phyloP scores from a whole-genome alignment of 2,888 invertebrate species.

The Zonitis immaculata region DNA sequence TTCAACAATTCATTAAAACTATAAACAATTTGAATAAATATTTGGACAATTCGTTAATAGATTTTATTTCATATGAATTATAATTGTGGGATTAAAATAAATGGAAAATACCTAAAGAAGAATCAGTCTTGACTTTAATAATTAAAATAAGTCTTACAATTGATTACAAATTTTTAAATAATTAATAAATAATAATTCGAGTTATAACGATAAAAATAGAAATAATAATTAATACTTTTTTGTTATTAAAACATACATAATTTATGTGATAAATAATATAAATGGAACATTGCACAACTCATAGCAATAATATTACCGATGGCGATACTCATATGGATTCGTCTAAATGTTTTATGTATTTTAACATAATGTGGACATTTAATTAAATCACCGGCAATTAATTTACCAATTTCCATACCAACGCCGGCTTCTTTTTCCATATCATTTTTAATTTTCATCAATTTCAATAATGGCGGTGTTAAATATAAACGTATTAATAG shows the following conservation, averaged over 20 bases:
- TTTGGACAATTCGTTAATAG: neutral
- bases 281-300: slow-evolving; percentile 62
- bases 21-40: too few species aligned
- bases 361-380: slow-evolving; percentile 76
- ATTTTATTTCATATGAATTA: neutral
- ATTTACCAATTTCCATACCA: slow-evolving; percentile 72
- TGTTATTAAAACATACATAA: slow-evolving; percentile 18
- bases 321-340: slow-evolving; percentile 72
- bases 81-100: neutral
- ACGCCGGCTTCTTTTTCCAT: slow-evolving; percentile 73
- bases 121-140: neutral
- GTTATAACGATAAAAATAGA: neutral
- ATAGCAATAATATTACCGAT: slow-evolving; percentile 73
- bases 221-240: neutral
- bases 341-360: slow-evolving; percentile 69
- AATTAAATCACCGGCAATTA: slow-evolving; percentile 65
- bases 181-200: neutral
- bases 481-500: slow-evolving; percentile 71
- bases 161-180: neutral
- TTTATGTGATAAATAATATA: slow-evolving; percentile 55
- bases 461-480: slow-evolving; percentile 66
- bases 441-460: slow-evolving; percentile 69
- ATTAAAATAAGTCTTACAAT: neutral
- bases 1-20: too few species aligned
- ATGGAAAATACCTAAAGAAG: neutral